A percentile compares a stretch with the other conserved stretches of the same genome.
phyloP scores from a whole-genome alignment of 2,797 vertebrate genomes.

The Anas acuta region DNA sequence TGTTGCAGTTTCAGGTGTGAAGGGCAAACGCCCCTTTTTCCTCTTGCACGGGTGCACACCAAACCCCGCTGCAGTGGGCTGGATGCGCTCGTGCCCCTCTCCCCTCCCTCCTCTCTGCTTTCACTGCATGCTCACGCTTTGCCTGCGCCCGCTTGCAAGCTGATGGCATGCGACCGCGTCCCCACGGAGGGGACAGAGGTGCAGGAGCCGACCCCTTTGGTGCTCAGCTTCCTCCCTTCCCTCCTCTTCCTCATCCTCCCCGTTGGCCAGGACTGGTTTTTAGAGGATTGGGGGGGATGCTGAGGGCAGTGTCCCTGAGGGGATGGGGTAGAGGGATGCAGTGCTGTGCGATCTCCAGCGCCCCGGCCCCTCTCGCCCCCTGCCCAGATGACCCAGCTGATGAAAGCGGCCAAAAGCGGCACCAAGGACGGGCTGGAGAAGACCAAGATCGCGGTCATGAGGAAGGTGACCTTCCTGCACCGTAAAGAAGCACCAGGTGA shows the following conservation, averaged over 20 bases:
- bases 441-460: constrained; percentile 89
- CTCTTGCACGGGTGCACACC: neutral
- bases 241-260: neutral
- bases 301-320: neutral
- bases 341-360: neutral
- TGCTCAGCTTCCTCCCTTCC: neutral
- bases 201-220: neutral
- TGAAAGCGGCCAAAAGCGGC: constrained; percentile 89
- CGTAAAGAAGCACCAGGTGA: constrained; percentile 86
- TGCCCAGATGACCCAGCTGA: constrained; percentile 89
- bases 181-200: neutral
- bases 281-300: neutral
- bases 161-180: accelerated
- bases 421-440: constrained; percentile 91
- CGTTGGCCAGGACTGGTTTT: neutral
- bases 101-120: neutral
- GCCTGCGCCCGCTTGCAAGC: neutral
- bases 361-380: neutral
- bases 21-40: neutral
- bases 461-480: constrained; percentile 88
- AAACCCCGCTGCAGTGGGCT: no score
- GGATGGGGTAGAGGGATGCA: accelerated
- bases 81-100: neutral
- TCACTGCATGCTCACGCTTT: neutral
- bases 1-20: neutral